Percentiles rank a stretch among this genome's conserved stretches.
These are phyloP conservation scores for Thera britannica DNA, from an alignment of 2,888 invertebrate species.

Conservation along the genomic window DNA sequence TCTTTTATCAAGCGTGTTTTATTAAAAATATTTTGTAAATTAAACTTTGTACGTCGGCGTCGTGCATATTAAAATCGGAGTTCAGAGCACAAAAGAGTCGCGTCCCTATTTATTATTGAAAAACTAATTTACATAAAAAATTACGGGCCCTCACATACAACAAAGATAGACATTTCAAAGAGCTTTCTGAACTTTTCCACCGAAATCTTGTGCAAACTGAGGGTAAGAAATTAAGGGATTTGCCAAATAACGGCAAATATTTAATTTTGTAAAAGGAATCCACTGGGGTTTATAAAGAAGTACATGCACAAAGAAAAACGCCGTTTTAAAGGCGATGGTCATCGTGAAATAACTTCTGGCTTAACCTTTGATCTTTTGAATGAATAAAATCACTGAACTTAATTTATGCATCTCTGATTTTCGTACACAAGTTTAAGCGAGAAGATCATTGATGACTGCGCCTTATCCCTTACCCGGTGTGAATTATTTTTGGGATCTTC, in stretches of 20 bases:
- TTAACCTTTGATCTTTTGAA: no score
- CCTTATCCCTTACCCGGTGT: no score
- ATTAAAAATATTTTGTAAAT: no score
- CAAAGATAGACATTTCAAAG: constrained; percentile 13
- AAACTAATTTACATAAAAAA: not conserved
- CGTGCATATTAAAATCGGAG: not conserved
- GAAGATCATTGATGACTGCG: no score
- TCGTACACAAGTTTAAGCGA: no score
- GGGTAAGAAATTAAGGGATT: constrained; percentile 24
- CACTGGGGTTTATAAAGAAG: constrained; percentile 8
- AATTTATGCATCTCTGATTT: no score
- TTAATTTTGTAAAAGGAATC: constrained; percentile 18
- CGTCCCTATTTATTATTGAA: not conserved
- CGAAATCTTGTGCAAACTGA: constrained; percentile 22
- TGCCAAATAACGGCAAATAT: constrained; percentile 23
- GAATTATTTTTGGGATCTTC: no score
- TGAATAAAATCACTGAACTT: no score
- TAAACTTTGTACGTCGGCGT: no score
- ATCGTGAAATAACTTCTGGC: no score
- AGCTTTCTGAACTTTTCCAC: constrained; percentile 12
- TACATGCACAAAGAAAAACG: constrained; percentile 4
- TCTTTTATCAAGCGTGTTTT: no score
- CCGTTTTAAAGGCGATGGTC: not conserved
- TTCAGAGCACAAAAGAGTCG: not conserved
- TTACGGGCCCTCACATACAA: not conserved